These are phyloP conservation scores for Ormyrus pomaceus DNA, from an alignment of 2,888 invertebrate species.

Conservation along the genomic window DNA sequence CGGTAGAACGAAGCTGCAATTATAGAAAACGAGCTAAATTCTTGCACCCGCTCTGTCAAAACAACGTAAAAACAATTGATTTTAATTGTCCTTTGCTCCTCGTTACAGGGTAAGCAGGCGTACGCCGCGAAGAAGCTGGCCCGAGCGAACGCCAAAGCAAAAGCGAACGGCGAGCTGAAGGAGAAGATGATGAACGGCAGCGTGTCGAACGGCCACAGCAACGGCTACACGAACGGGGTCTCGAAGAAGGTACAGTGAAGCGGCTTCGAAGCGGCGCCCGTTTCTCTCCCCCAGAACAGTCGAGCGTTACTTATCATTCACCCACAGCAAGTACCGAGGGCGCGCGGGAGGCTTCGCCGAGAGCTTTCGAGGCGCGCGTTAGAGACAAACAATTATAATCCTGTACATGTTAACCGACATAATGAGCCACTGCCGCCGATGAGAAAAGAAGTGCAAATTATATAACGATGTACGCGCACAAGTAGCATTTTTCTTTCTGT, in stretches of 20 bases:
- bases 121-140: conserved; percentile 63
- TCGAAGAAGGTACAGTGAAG: conserved; percentile 69
- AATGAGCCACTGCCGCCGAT: conserved; percentile 40
- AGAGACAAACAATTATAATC: too few species aligned
- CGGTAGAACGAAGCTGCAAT: too few species aligned
- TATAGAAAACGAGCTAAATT: too few species aligned
- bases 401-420: conserved; percentile 31
- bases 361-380: background rate
- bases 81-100: background rate
- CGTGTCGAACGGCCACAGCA: conserved; percentile 65
- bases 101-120: conserved; percentile 70
- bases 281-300: background rate
- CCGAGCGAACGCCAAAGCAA: conserved; percentile 25
- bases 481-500: too few species aligned
- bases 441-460: conserved; percentile 34
- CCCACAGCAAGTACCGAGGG: background rate
- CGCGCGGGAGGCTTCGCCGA: background rate
- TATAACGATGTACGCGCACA: background rate
- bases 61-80: too few species aligned
- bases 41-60: too few species aligned
- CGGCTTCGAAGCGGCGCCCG: background rate
- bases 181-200: conserved; percentile 67
- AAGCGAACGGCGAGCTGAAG: conserved; percentile 24
- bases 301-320: too few species aligned
- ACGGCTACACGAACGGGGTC: conserved; percentile 69